Evolutionary conservation across 2,113 vertebrate genomes (phyloP).

Genomic region (Oreochromis tanganicae): DNA sequence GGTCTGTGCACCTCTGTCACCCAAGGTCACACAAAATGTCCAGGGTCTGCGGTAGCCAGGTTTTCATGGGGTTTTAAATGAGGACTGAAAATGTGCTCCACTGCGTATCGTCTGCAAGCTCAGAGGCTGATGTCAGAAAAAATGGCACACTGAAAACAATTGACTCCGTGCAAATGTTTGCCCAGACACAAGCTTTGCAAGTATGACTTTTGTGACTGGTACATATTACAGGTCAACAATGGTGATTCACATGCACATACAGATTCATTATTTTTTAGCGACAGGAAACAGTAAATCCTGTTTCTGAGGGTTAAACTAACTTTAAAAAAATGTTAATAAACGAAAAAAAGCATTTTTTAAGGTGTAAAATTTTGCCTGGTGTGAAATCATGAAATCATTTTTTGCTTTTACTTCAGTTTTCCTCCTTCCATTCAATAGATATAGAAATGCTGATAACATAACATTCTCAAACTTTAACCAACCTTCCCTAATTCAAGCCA

Average conservation of each 20-base stretch:
- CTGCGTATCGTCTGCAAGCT: not conserved
- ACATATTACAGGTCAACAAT: not conserved
- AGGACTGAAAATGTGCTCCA: not conserved
- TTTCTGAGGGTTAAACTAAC: not conserved
- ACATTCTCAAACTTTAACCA: not conserved
- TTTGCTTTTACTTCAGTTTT: not conserved
- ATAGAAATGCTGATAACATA: not conserved
- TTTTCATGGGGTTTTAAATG: not conserved
- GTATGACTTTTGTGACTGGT: accelerated
- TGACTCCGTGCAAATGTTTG: not conserved
- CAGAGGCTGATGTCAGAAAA: not conserved
- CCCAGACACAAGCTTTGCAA: not conserved
- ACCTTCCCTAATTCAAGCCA: not conserved
- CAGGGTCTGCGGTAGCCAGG: not conserved
- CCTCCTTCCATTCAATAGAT: not conserved
- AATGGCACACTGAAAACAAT: not conserved
- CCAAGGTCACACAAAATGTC: not conserved
- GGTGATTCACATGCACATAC: not conserved
- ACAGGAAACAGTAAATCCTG: not conserved
- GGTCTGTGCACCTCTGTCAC: not conserved
- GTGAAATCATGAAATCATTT: not conserved
- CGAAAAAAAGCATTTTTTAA: not conserved
- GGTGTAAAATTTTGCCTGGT: accelerated
- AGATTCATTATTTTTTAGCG: not conserved
- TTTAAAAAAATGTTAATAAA: not conserved